Evolutionary conservation across 1,140 invertebrate genomes (phyloP), one percentile per base, ranked within the genome.

Genomic region (Drosophila fuyamai): DNA sequence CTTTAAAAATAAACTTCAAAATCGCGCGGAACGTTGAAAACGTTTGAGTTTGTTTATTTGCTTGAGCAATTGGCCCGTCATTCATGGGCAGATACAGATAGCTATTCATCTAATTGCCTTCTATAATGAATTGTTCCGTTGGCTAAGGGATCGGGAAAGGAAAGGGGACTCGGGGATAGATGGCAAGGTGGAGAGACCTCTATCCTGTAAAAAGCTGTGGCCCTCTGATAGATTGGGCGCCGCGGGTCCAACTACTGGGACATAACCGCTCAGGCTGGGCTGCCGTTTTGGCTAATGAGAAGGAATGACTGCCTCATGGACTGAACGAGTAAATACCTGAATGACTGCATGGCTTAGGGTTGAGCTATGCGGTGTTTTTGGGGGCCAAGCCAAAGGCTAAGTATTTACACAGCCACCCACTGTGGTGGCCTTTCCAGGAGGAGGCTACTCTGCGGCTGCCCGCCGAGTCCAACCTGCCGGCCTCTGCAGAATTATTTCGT

Each of bases 321-420:
- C 36, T 43, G 29, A 67, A 14, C 51, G 40, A 70, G 61, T 54
- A 55, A 78, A 27, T 76, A 50, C 68, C 51, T 77, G 73, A 73
- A 47, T 61, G 70, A 79, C 56, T 84, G 47, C 62, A 44, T 61
- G 54, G 55, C 47, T 59, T 53, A 81, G 47, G 55, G 54, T 59
- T 57, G 74, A 73, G 74, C 67, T 68, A 74, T 86, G 78, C 60
- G 82, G 76, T 89, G 83, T 88, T 89, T 86, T 83, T 81, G 83
- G 84, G 73, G 84, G 84, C 84, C 80, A 84, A 35, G 53, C 62
- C 73, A 77, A 57, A 90, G 84, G 81, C 80, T 77, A 89, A 89
- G 60, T 89, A 89, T 89, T 89, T 89, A 89, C 84, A 81, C 70
- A 81, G 80, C 80, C 84, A 89, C 84, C 84, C 84, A 89, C 84